A percentile compares a stretch with the other conserved stretches of the same genome.
phyloP scores from a whole-genome alignment of 2,888 invertebrate genomes.

The Ichneumoninae sp. region DNA sequence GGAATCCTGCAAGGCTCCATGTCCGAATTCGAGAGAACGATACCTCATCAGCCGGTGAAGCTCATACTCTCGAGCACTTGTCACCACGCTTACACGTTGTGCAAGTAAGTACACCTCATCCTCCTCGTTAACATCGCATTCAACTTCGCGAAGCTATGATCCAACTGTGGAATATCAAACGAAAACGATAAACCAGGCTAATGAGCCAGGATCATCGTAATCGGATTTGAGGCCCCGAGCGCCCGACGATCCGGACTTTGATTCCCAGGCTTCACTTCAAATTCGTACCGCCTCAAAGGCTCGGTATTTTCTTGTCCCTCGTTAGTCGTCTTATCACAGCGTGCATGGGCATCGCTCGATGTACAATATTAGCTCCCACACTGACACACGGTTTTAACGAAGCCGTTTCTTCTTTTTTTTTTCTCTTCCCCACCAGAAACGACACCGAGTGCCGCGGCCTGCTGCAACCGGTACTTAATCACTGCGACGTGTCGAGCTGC shows the following conservation, averaged over 20 bases:
- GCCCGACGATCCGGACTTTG: conserved; percentile 11
- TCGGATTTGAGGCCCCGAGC: conserved; percentile 16
- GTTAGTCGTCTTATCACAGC: not conserved
- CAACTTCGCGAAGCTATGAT: not conserved
- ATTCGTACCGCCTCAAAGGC: not conserved
- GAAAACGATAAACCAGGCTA: not conserved
- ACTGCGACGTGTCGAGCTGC: conserved; percentile 92
- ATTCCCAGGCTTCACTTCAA: not conserved
- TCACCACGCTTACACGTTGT: conserved; percentile 88
- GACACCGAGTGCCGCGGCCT: conserved; percentile 92
- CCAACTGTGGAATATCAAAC: not conserved
- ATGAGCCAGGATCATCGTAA: conserved; percentile 20
- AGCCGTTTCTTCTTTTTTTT: not conserved
- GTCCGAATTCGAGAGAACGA: conserved; percentile 85
- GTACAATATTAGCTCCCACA: not conserved
- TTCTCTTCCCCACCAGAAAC: conserved; percentile 86
- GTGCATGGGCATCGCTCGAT: not conserved
- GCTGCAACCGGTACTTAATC: conserved; percentile 93
- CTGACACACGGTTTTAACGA: not conserved
- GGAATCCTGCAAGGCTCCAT: conserved; percentile 70
- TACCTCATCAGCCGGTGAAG: conserved; percentile 87
- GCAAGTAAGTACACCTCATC: conserved; percentile 79
- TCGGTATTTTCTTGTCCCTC: not conserved
- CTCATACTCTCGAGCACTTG: conserved; percentile 93
- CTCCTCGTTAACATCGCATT: conserved; percentile 34